A percentile compares a stretch with the other conserved stretches of the same genome.
Conservation (phyloP, 2,888 invertebrate genomes). For the Opisthograptis luteolata region DNA sequence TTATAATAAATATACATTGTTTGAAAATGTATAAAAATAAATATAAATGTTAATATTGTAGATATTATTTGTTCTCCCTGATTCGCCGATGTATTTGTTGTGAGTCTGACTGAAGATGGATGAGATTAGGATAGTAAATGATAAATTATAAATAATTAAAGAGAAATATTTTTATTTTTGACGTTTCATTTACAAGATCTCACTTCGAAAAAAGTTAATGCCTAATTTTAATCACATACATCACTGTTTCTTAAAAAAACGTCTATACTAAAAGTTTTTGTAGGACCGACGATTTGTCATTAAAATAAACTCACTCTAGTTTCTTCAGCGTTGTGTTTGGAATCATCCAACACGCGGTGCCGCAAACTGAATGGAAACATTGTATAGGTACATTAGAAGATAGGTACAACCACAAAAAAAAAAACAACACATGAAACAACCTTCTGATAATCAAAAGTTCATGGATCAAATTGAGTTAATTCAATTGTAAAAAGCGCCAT, state of each 20-base stretch:
- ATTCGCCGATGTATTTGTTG: slow-evolving; percentile 63
- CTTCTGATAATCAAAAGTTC: too few species aligned
- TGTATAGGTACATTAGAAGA: too few species aligned
- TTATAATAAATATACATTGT: slow-evolving; percentile 42
- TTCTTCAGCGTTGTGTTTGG: slow-evolving; percentile 77
- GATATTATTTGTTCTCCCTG: slow-evolving; percentile 65
- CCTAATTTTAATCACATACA: too few species aligned
- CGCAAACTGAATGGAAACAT: slow-evolving; percentile 62
- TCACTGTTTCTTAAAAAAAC: background rate
- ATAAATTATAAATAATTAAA: slow-evolving; percentile 80
- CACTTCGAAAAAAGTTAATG: too few species aligned
- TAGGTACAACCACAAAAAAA: too few species aligned
- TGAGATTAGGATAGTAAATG: slow-evolving; percentile 67
- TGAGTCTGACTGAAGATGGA: slow-evolving; percentile 70
- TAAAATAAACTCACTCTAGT: slow-evolving; percentile 64
- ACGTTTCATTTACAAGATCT: slow-evolving; percentile 36
- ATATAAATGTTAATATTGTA: slow-evolving; percentile 46
- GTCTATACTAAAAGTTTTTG: background rate
- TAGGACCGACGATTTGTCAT: too few species aligned
- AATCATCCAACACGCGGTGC: slow-evolving; percentile 63
- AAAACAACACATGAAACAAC: too few species aligned
- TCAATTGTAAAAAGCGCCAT: slow-evolving; percentile 7
- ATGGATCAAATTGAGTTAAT: too few species aligned
- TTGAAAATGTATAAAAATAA: slow-evolving; percentile 40
- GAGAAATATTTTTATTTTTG: slow-evolving; percentile 74